A percentile compares a stretch with the other conserved stretches of the same genome.
Evolutionary conservation across 2,888 invertebrate species (phyloP).

Genomic region (Synergus itoensis): DNA sequence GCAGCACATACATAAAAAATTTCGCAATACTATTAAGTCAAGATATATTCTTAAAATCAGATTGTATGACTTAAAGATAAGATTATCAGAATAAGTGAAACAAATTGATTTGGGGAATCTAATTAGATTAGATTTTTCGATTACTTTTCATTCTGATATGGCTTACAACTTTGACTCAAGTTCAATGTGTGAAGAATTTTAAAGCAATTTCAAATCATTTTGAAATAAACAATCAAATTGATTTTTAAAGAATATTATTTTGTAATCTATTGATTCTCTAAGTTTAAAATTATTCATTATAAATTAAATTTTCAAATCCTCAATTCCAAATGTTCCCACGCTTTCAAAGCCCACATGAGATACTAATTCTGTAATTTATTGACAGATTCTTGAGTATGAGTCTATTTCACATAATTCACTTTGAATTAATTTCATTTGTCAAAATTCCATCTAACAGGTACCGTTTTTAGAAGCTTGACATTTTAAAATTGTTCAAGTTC

Average conservation of each 20-base stretch:
- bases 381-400: not conserved
- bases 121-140: not conserved
- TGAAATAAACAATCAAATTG: no score
- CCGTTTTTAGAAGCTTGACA: not conserved
- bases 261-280: no score
- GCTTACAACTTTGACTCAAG: not conserved
- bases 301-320: not conserved
- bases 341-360: not conserved
- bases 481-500: no score
- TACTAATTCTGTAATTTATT: not conserved
- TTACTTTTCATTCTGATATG: not conserved
- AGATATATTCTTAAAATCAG: conserved; percentile 2
- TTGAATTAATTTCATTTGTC: not conserved
- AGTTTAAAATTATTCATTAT: not conserved
- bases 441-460: not conserved
- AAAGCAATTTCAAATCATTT: not conserved
- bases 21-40: not conserved
- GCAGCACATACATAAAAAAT: conserved; percentile 26
- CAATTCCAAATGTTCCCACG: not conserved
- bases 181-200: not conserved
- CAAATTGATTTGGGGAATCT: not conserved
- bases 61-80: not conserved
- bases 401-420: not conserved
- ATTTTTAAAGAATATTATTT: no score
- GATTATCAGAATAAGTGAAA: not conserved